Base-by-base conservation (phyloP, 1,140 invertebrate genomes). In the Drosophila mayri region DNA sequence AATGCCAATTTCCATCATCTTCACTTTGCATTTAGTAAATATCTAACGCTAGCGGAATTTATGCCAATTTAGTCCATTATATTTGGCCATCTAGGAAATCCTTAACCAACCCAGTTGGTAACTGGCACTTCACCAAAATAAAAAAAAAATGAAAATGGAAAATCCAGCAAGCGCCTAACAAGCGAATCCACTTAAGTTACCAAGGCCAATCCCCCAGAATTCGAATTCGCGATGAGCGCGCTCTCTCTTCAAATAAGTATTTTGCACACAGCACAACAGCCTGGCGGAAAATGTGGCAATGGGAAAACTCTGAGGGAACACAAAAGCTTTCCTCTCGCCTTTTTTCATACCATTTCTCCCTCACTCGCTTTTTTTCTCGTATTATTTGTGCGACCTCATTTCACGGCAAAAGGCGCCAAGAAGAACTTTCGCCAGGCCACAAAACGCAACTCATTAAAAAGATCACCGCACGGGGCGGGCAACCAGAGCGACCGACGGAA, bases 381-480 rank as follows among this genome's bases (percentile, higher is more conserved):
- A 62, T 64, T 71, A 59, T 72, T 60, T 50, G 50, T 30, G 70
- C 58, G 84, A 78, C 83, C 83, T 80, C 72, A 88, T 87, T 87
- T 83, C 67, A 80, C 50, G 83, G 72, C 76, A 67, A 66, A 81
- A 85, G 67, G 77, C 71, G 67, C 46, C 55, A 37, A 65, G 62
- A 81, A 86, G 78, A 87, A 75, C 84, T 88, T 87, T 87, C 76
- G 72, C 79, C 68, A 43, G 47, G 76, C 84, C 76, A 76, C 76
- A 87, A 87, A 83, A 70, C 79, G 79, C 84, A 88, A 88, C 84
- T 87, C 84, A 87, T 87, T 87, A 87, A 87, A 87, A 88, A 88
- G 84, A 87, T 87, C 84, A 87, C 78, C 81, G 60, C 47, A 77
- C 58, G 38, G 47, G 54, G 68, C 66, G 65, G 52, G 68, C 35